Percentiles rank a stretch among this genome's conserved stretches.
Evolutionary conservation across 1,140 invertebrate species (phyloP).

Genomic region (Venustaconcha ellipsiformis): DNA sequence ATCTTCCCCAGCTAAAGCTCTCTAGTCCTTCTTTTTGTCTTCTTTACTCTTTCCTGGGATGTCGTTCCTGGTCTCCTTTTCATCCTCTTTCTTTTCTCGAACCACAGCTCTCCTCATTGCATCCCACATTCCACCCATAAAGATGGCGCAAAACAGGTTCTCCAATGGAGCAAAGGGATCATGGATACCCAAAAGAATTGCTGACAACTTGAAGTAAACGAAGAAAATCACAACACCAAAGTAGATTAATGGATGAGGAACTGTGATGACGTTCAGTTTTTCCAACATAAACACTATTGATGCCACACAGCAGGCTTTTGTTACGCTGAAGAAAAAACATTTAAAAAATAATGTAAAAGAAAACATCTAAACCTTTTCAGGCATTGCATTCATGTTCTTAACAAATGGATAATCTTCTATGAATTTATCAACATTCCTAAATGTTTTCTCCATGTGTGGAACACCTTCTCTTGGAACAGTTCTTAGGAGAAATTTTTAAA

Average conservation of each 20-base stretch:
- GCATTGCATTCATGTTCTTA: no score
- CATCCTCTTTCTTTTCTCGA: constrained; percentile 48
- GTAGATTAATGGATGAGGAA: constrained; percentile 96
- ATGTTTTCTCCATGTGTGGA: no score
- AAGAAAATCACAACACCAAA: constrained; percentile 99
- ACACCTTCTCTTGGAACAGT: no score
- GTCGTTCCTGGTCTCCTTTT: constrained; percentile 52
- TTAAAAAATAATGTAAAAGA: constrained; percentile 1
- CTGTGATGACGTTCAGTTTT: constrained; percentile 95
- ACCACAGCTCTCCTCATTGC: constrained; percentile 74
- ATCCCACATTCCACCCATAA: constrained; percentile 98
- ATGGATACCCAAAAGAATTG: constrained; percentile 94
- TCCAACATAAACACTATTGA: constrained; percentile 97
- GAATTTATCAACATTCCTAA: no score
- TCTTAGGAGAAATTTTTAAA: no score
- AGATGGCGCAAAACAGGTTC: constrained; percentile 96
- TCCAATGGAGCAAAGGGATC: constrained; percentile 99
- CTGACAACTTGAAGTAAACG: constrained; percentile 98
- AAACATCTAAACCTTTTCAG: background rate
- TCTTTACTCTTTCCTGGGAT: constrained; percentile 58
- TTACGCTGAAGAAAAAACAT: constrained; percentile 78
- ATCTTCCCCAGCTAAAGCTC: background rate
- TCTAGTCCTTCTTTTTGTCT: constrained; percentile 66
- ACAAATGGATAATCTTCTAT: no score
- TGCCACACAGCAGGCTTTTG: constrained; percentile 95